These are phyloP conservation scores for Sphenodon punctatus DNA, from an alignment of 2,797 vertebrate genomes.

Conservation along the genomic window DNA sequence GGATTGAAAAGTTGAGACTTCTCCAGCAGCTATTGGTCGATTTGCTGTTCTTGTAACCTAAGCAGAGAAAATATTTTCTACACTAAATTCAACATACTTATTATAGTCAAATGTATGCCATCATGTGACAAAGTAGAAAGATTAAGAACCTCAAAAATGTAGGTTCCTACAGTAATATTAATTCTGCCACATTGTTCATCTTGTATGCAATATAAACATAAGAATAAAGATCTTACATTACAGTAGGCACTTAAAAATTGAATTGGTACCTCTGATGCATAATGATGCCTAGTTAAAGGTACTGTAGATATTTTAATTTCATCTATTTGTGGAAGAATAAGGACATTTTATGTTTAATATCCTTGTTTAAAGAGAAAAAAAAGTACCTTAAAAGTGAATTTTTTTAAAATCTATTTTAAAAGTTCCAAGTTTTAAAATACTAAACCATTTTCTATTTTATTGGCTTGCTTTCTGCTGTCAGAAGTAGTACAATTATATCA, in stretches of 20 bases:
- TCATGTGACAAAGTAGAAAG: background rate
- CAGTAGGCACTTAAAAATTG: background rate
- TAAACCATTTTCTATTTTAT: background rate
- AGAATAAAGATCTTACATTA: accelerated
- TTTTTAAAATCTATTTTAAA: too few relatives aligned
- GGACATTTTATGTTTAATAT: background rate
- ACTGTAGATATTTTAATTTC: background rate
- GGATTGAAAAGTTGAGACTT: constrained; percentile 86
- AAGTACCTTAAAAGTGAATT: too few relatives aligned
- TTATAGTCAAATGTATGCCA: background rate
- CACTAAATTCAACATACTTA: background rate
- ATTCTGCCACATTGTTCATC: background rate
- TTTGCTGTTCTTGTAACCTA: constrained; percentile 90
- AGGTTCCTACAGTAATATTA: background rate
- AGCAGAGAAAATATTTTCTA: constrained; percentile 27
- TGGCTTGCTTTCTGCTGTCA: background rate
- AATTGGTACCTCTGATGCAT: background rate
- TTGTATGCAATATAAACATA: background rate
- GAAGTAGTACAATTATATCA: background rate
- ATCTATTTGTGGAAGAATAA: background rate
- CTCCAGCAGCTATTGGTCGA: constrained; percentile 91
- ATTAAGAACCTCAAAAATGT: background rate
- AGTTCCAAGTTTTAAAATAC: background rate
- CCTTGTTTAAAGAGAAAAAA: background rate
- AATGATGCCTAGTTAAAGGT: background rate